Conservation (phyloP, 2,797 vertebrate species). For the Pelochelys cantorii region DNA sequence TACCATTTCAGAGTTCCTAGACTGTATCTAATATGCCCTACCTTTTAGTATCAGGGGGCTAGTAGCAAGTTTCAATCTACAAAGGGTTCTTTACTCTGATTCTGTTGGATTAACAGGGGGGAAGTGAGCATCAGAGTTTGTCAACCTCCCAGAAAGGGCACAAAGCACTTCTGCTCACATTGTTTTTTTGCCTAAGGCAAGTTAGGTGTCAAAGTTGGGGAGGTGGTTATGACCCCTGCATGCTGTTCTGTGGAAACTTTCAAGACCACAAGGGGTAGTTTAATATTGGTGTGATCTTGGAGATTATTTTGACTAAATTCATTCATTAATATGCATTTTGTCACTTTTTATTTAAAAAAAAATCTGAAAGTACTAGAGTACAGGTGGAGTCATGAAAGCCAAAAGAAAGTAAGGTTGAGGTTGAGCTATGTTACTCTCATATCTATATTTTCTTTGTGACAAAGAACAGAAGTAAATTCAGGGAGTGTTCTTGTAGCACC, state of each 20-base stretch:
- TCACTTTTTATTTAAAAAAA: background rate
- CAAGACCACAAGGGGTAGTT: background rate
- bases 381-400: accelerated
- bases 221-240: too few species aligned
- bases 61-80: background rate
- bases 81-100: background rate
- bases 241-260: too few species aligned
- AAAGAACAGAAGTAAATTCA: background rate
- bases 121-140: background rate
- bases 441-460: background rate
- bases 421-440: background rate
- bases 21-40: background rate
- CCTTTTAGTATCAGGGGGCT: background rate
- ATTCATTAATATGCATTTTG: background rate
- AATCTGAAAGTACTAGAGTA: background rate
- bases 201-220: background rate
- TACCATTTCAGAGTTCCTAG: background rate
- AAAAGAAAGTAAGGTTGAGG: background rate
- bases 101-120: background rate
- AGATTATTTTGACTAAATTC: background rate
- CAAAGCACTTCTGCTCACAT: background rate
- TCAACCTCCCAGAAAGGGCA: background rate
- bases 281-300: background rate
- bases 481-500: background rate
- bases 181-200: background rate